Base-by-base conservation (phyloP, 1,140 invertebrate species). In the Drosophila persimilis region DNA sequence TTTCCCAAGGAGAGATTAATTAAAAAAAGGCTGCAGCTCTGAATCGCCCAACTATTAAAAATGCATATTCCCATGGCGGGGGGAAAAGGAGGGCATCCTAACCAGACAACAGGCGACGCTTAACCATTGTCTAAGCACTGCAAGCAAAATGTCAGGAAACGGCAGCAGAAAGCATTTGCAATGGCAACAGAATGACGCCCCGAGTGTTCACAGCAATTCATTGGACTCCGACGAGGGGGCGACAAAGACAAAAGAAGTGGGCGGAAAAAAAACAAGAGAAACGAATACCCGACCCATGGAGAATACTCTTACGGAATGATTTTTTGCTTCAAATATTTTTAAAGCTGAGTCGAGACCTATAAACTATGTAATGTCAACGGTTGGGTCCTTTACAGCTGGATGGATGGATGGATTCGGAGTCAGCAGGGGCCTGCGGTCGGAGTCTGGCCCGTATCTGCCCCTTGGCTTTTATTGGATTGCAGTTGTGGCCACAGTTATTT, bases 61-160 rank as follows among this genome's bases (percentile, higher is more conserved):
- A 75, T 64, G 70, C 75, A 26, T 26, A 83, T 84, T 72, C 59
- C 69, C 59, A 0, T 31, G 22, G 54, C 54, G 70, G 67, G 53
- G 22, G 50, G 51, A 29, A 65, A 52, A 50, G 52, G 67, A 13
- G 62, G 57, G 46, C 41, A 73, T 51, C 67, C 57, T 39, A 35
- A 7, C 15, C 15, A 44, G 41, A 41, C 48, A 20, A 56, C 29
- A 50, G 75, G 48, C 59, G 73, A 59, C 56, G 77, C 56, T 85
- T 85, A 84, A 80, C 80, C 72, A 84, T 84, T 84, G 80, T 84
- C 73, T 85, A 73, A 77, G 67, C 73, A 79, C 80, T 85, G 73
- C 63, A 50, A 80, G 80, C 77, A 73, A 76, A 77, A 85, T 80
- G 83, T 74, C 80, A 84, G 80, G 81, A 84, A 85, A 39, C 80